These are phyloP conservation scores for Eumaeus atala DNA, from an alignment of 1,140 invertebrate species.

Conservation along the genomic window DNA sequence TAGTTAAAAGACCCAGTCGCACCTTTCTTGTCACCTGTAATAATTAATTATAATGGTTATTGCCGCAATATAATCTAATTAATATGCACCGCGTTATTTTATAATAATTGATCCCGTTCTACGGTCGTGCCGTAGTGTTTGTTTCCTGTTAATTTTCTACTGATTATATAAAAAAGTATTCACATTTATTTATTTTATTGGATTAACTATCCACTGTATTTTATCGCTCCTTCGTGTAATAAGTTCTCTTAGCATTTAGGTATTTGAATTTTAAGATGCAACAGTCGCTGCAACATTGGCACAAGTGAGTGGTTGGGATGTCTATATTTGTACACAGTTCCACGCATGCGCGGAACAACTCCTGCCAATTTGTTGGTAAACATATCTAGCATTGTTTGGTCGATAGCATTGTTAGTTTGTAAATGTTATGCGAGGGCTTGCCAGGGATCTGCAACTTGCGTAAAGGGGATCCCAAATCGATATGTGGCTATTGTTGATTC, in stretches of 20 bases:
- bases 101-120: background rate
- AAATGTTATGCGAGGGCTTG: slow-evolving; percentile 21
- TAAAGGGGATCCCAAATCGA: slow-evolving; percentile 7
- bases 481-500: background rate
- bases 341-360: slow-evolving; percentile 40
- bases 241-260: background rate
- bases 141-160: background rate
- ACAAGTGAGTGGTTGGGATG: slow-evolving; percentile 35
- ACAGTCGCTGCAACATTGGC: slow-evolving; percentile 43
- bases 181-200: too few relatives aligned
- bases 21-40: background rate
- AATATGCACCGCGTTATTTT: background rate
- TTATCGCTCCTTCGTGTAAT: too few relatives aligned
- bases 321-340: slow-evolving; percentile 47
- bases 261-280: background rate
- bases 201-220: too few relatives aligned
- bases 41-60: slow-evolving; percentile 10
- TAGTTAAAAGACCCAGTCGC: background rate
- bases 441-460: slow-evolving; percentile 2
- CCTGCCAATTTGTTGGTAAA: slow-evolving; percentile 56
- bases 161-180: background rate
- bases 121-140: background rate
- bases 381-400: slow-evolving; percentile 47
- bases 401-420: slow-evolving; percentile 38
- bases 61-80: background rate